Conservation (phyloP, 2,797 vertebrate genomes). For the Sebastes iracundus region DNA sequence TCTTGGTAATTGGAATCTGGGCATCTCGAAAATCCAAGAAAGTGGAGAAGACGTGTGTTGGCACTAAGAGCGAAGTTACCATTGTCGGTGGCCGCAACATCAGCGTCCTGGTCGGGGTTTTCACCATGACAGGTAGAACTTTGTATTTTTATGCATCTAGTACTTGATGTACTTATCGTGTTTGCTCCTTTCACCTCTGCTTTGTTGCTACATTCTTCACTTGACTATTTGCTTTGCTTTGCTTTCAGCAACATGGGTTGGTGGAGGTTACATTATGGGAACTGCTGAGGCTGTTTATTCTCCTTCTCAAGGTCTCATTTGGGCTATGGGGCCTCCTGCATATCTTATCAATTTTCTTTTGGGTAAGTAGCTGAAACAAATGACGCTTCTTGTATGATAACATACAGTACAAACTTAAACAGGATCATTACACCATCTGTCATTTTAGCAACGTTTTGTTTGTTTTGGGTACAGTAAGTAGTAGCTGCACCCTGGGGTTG, state of each 20-base stretch:
- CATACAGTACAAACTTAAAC: neutral
- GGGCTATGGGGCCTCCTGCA: constrained; percentile 78
- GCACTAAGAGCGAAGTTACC: constrained; percentile 64
- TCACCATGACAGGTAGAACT: constrained; percentile 69
- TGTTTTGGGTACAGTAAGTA: neutral
- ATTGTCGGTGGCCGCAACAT: constrained; percentile 71
- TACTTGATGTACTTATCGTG: neutral
- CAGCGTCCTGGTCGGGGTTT: constrained; percentile 70
- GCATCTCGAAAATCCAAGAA: constrained; percentile 68
- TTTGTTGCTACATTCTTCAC: neutral
- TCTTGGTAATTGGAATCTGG: constrained; percentile 68
- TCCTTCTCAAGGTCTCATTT: constrained; percentile 79
- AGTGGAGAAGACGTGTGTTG: constrained; percentile 51
- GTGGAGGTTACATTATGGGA: constrained; percentile 83
- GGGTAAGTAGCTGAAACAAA: constrained; percentile 70
- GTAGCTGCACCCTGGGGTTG: neutral
- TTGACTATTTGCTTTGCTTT: constrained; percentile 10
- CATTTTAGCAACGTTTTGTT: neutral
- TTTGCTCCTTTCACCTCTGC: neutral
- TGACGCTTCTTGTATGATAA: neutral
- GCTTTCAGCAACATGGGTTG: constrained; percentile 82
- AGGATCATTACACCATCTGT: neutral
- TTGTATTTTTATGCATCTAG: neutral
- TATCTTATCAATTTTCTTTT: constrained; percentile 77
- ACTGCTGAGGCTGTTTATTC: constrained; percentile 83